These are phyloP conservation scores for Prionailurus bengalensis DNA, from an alignment of 2,113 vertebrate genomes.

Conservation along the genomic window DNA sequence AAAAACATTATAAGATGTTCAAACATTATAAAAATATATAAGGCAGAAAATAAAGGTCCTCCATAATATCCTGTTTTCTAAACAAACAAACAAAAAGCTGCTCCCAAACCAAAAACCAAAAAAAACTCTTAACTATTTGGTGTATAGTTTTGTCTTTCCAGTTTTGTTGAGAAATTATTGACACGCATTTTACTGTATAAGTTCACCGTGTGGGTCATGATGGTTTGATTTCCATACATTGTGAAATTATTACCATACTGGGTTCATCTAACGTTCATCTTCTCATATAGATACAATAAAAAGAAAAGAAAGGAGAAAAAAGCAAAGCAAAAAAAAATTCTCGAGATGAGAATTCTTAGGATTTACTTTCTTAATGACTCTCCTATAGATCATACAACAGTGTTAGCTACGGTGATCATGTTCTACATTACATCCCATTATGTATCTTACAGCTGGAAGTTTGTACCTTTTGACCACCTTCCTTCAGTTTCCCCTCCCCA, in stretches of 20 bases:
- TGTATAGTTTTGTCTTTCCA: background rate
- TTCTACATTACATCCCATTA: background rate
- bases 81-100: background rate
- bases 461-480: background rate
- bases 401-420: background rate
- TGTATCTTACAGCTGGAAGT: background rate
- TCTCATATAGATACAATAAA: background rate
- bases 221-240: background rate
- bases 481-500: background rate
- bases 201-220: background rate
- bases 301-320: background rate
- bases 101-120: background rate
- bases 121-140: background rate
- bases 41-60: slow-evolving; percentile 32
- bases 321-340: background rate
- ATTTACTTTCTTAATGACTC: background rate
- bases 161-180: background rate
- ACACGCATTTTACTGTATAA: background rate
- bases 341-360: background rate
- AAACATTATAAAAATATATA: slow-evolving; percentile 1
- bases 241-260: background rate
- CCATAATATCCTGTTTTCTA: background rate
- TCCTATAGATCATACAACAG: background rate
- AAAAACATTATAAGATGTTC: background rate
- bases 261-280: background rate